Evolutionary conservation across 2,797 vertebrate species (phyloP), one percentile per base, ranked within the genome.

Genomic region (Melanotaenia trifasciata): DNA sequence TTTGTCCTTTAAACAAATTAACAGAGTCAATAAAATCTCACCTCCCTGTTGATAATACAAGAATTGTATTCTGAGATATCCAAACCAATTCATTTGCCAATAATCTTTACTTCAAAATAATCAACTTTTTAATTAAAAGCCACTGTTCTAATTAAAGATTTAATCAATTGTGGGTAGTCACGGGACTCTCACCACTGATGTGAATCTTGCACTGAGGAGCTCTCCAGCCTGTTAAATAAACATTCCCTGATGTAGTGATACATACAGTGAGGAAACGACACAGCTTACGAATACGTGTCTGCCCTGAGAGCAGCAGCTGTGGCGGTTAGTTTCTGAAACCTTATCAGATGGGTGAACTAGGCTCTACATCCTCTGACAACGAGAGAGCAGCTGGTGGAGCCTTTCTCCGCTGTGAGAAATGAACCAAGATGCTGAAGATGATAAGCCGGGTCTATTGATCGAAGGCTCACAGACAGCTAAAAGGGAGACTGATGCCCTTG

Each of bases 101-200:
- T 84, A 87, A 87, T 73, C 71, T 68, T 76, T 30, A 72, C 73
- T 81, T 87, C 67, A 79, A 70, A 84, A 88, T 77, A 71, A 88
- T 89, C 73, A 72, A 70, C 71, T 81, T 80, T 85, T 85, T 90
- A 90, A 91, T 92, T 87, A 90, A 88, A 90, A 84, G 14, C 67
- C 69, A 28, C 58, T 35, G 8, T 86, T 80, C 84, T 89, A 86
- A 92, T 90, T 85, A 90, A 90, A 89, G 77, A 78, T 88, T 86
- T 90, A 86, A 90, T 91, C 79, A 89, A 77, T 57, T 57, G 9
- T 1, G 75, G 82, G 72, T 70, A 80, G 84, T 72, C 78, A 72
- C 64, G 83, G 84, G 87, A 67, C 66, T 65, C 63, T 22, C 64
- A 26, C 69, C 74, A 75, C 24, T 11, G 64, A 80, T 74, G 80